phyloP scores from a whole-genome alignment of 2,888 invertebrate genomes.

The Pandemis heparana region DNA sequence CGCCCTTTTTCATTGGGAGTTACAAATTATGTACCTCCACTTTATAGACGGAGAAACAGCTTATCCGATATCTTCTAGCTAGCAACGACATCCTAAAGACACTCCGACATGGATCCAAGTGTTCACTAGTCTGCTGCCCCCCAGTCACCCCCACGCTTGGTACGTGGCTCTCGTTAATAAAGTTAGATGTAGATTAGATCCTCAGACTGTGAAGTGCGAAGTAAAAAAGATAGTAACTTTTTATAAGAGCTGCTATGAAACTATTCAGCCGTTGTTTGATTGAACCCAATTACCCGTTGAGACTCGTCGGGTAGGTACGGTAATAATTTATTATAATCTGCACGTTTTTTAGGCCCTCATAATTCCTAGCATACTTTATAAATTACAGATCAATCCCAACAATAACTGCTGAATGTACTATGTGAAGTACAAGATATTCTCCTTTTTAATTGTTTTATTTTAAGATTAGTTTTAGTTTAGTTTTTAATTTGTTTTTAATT shows the following conservation, averaged over 20 bases:
- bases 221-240: not conserved
- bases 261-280: not conserved
- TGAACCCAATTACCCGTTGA: not conserved
- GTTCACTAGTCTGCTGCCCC: slow-evolving; percentile 5
- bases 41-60: not conserved
- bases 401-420: too few species aligned
- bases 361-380: too few species aligned
- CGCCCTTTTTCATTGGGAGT: not conserved
- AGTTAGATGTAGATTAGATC: slow-evolving; percentile 5
- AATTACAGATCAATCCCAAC: too few species aligned
- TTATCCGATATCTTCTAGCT: not conserved
- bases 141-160: not conserved
- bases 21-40: not conserved
- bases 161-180: not conserved
- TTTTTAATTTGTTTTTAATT: too few species aligned
- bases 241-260: not conserved
- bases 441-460: too few species aligned
- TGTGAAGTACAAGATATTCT: too few species aligned
- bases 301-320: too few species aligned
- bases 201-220: not conserved
- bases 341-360: too few species aligned
- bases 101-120: not conserved
- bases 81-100: slow-evolving; percentile 9
- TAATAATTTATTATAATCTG: not conserved
- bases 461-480: too few species aligned